A percentile compares a stretch with the other conserved stretches of the same genome.
Evolutionary conservation across 1,140 invertebrate species (phyloP).

Genomic region (Drosophila eugracilis): DNA sequence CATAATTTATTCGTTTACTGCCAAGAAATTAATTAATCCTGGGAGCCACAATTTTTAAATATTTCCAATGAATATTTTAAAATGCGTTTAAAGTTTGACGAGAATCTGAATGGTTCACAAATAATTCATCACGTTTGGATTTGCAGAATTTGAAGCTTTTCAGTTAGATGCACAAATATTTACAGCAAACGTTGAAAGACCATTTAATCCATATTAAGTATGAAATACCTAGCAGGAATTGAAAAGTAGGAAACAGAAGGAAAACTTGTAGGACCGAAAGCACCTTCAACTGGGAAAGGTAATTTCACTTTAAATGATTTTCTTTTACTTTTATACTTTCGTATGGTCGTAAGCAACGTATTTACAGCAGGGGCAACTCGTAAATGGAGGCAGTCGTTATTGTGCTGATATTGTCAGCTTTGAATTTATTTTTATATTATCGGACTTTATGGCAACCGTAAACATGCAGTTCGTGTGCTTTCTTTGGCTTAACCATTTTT

Average conservation of each 20-base stretch:
- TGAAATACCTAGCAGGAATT: no score
- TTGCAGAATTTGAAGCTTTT: constrained; percentile 1
- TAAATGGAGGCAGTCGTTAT: constrained; percentile 21
- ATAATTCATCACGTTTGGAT: constrained; percentile 18
- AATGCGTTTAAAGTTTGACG: constrained; percentile 14
- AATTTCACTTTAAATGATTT: constrained; percentile 9
- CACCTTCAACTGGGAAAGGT: not conserved
- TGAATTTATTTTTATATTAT: constrained; percentile 55
- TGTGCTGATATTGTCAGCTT: constrained; percentile 26
- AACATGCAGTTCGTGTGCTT: constrained; percentile 24
- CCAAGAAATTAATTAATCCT: constrained; percentile 62
- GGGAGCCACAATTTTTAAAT: constrained; percentile 31
- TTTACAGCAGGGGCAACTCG: constrained; percentile 13
- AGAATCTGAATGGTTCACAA: constrained; percentile 14
- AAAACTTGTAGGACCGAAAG: not conserved
- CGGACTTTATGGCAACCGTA: constrained; percentile 46
- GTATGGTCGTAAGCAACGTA: constrained; percentile 4
- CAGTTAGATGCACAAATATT: not conserved
- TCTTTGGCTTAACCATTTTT: constrained; percentile 2
- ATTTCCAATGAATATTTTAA: constrained; percentile 33
- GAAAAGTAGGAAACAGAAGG: not conserved
- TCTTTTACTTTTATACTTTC: constrained; percentile 1
- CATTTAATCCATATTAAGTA: no score
- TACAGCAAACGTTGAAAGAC: no score
- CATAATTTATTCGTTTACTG: constrained; percentile 57